Evolutionary conservation across 2,888 invertebrate genomes (phyloP).

Genomic region (Dione juno): DNA sequence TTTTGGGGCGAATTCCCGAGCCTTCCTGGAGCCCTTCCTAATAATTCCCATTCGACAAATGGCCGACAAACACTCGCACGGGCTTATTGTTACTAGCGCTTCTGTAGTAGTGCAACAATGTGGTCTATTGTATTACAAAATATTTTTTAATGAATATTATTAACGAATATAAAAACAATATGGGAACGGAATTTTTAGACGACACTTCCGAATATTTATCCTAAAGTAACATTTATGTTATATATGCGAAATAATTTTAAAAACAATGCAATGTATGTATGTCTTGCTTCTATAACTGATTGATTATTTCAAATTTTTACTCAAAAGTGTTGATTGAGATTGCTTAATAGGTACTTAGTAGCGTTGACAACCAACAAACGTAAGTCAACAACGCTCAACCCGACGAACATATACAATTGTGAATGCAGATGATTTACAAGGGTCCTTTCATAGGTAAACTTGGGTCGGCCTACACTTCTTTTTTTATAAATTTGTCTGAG

Average conservation of each 20-base stretch:
- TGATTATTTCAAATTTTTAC: background rate
- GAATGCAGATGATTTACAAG: slow-evolving; percentile 82
- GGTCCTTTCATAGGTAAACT: slow-evolving; percentile 83
- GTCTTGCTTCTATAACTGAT: no score
- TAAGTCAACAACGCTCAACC: slow-evolving; percentile 78
- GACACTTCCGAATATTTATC: background rate
- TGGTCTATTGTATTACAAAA: slow-evolving; percentile 55
- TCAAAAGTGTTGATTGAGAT: background rate
- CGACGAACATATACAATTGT: slow-evolving; percentile 73
- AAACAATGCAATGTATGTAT: background rate
- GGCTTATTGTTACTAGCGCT: slow-evolving; percentile 76
- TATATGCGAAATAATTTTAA: background rate
- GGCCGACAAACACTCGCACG: slow-evolving; percentile 82
- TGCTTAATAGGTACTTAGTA: slow-evolving; percentile 78
- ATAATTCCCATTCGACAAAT: slow-evolving; percentile 83
- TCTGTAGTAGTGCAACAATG: slow-evolving; percentile 77
- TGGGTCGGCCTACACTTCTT: slow-evolving; percentile 77
- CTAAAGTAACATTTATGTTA: background rate
- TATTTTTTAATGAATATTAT: slow-evolving; percentile 44
- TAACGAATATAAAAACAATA: slow-evolving; percentile 44
- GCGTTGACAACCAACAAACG: slow-evolving; percentile 79
- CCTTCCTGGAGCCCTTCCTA: slow-evolving; percentile 81
- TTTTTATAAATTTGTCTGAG: slow-evolving; percentile 77
- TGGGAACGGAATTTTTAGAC: slow-evolving; percentile 34
- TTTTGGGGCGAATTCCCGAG: slow-evolving; percentile 84